phyloP scores from a whole-genome alignment of 2,797 vertebrate species.

The Sebastiscus albofasciatus region DNA sequence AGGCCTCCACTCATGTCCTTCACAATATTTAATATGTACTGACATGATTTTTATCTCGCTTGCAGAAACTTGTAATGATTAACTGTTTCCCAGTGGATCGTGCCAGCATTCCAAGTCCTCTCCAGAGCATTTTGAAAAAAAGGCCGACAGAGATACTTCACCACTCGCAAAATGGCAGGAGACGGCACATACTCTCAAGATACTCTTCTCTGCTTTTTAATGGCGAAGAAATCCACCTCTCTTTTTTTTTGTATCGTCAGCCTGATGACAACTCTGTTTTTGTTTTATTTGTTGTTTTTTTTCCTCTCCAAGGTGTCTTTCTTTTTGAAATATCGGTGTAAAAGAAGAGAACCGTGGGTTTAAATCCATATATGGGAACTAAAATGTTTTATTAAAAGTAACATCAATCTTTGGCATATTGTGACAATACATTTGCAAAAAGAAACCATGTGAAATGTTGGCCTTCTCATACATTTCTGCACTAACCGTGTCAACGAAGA shows the following conservation, averaged over 20 bases:
- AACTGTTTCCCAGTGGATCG: constrained; percentile 95
- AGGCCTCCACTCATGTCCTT: background rate
- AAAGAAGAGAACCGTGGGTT: constrained; percentile 85
- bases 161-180: constrained; percentile 73
- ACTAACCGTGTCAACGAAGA: constrained; percentile 75
- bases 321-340: constrained; percentile 67
- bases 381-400: constrained; percentile 72
- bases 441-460: constrained; percentile 82
- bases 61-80: constrained; percentile 93
- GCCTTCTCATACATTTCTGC: constrained; percentile 72
- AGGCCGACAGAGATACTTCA: constrained; percentile 73
- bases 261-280: constrained; percentile 60
- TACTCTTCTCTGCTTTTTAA: constrained; percentile 76
- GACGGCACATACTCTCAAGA: constrained; percentile 75
- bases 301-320: constrained; percentile 66
- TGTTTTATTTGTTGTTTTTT: constrained; percentile 25
- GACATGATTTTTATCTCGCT: constrained; percentile 7
- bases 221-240: constrained; percentile 62
- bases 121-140: constrained; percentile 78
- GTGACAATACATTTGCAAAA: constrained; percentile 86
- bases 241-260: constrained; percentile 43
- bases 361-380: constrained; percentile 83
- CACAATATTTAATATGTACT: background rate
- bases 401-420: constrained; percentile 87
- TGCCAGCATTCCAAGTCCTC: constrained; percentile 94